phyloP scores from a whole-genome alignment of 1,140 invertebrate genomes.

The Wasmannia auropunctata region DNA sequence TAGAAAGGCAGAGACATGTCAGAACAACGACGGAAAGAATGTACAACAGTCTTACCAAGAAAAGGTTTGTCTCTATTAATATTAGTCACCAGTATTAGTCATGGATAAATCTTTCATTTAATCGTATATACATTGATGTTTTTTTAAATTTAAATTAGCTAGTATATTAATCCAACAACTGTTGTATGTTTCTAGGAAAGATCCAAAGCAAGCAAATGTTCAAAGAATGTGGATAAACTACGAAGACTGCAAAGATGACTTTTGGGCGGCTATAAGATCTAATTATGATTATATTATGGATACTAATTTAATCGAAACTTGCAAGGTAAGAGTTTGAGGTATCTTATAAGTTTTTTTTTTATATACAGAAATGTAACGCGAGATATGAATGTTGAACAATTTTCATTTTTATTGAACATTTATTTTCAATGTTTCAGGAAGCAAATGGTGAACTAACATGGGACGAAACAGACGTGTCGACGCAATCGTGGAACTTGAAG shows the following conservation, averaged over 20 bases:
- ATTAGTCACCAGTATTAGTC: conserved; percentile 18
- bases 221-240: conserved; percentile 90
- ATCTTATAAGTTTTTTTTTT: conserved; percentile 7
- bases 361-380: background rate
- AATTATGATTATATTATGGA: conserved; percentile 98
- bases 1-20: conserved; percentile 85
- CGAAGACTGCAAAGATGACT: conserved; percentile 91
- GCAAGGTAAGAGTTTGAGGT: conserved; percentile 87
- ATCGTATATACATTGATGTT: background rate
- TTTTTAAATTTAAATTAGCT: background rate
- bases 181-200: conserved; percentile 82
- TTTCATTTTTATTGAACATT: too few relatives aligned
- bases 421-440: conserved; percentile 86
- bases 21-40: conserved; percentile 85
- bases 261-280: conserved; percentile 94
- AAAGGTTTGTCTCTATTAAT: conserved; percentile 79
- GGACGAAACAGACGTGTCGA: conserved; percentile 87
- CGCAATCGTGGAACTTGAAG: conserved; percentile 89
- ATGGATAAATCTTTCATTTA: background rate
- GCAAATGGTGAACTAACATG: conserved; percentile 91
- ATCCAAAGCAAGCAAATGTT: conserved; percentile 88
- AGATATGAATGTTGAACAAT: conserved; percentile 42
- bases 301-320: conserved; percentile 95
- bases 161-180: background rate
- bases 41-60: conserved; percentile 90